Evolutionary conservation across 2,113 vertebrate species (phyloP).

Genomic region (Saccopteryx leptura): DNA sequence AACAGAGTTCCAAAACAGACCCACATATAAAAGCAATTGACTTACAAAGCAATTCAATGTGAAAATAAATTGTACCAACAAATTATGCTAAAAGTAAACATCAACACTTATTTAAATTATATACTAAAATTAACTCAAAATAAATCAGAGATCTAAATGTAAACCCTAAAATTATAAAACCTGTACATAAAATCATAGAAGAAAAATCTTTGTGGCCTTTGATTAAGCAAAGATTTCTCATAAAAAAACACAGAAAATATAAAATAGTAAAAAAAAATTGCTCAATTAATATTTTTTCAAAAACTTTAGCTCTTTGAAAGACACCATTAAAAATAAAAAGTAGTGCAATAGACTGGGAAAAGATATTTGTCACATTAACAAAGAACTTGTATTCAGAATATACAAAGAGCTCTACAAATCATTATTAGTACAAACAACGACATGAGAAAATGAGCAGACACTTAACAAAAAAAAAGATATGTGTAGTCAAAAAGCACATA

Average conservation of each 20-base stretch:
- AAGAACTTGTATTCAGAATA: not conserved
- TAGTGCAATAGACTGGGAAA: not conserved
- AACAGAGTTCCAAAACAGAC: not conserved
- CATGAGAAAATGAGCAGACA: not conserved
- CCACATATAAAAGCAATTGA: not conserved
- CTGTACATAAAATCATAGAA: not conserved
- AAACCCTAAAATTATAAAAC: not conserved
- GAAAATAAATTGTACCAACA: not conserved
- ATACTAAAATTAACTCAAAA: not conserved
- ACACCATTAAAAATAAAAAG: not conserved
- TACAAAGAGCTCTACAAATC: not conserved
- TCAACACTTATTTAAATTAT: not conserved
- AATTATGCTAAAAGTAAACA: not conserved
- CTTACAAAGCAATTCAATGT: not conserved
- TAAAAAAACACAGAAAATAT: not conserved
- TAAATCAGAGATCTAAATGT: not conserved
- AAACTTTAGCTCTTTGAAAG: not conserved
- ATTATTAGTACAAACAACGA: not conserved
- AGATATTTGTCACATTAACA: not conserved
- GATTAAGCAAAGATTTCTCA: not conserved
- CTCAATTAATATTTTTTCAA: not conserved
- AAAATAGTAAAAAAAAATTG: not conserved
- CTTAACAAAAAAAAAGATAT: not conserved
- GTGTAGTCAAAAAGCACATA: not conserved
- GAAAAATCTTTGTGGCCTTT: not conserved